Evolutionary conservation across 2,797 vertebrate genomes (phyloP), one percentile per base, ranked within the genome.

Genomic region (Heteromormyrus szaboi): DNA sequence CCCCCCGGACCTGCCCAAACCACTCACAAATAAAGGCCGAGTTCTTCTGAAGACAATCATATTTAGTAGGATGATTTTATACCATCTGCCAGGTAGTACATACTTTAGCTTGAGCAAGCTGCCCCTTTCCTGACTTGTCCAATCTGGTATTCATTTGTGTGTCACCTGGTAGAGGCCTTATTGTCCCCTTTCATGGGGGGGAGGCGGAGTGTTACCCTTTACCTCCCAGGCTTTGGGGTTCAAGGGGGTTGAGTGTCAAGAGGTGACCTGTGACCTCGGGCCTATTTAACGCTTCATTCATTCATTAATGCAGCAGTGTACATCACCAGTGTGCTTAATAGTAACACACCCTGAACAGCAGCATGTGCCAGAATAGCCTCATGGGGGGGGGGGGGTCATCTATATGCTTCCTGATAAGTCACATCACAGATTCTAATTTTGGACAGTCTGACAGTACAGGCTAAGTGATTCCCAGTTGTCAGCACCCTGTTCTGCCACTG

Each of bases 31-130:
- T 14, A 92, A 94, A 93, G 54, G 79, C 91, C 62, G 92, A 93
- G 93, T 51, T 41, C 94, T 95, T 96, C 96, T 96, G 96, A 97
- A 97, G 97, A 98, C 97, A 98, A 98, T 98, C 97, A 97, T 95
- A 94, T 96, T 95, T 96, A 95, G 96, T 95, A 92, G 94, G 95
- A 96, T 96, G 94, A 94, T 95, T 96, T 95, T 92, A 87, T 93
- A 94, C 95, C 95, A 89, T 89, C 92, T 90, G 93, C 93, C 95
- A 90, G 96, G 93, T 93, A 91, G 92, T 94, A 95, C 95, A 93
- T 93, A 93, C 96, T 94, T 90, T 92, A 91, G 90, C 95, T 92
- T 89, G 93, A 85, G 93, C 93, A 90, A 88, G 92, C 94, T 95
- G 93, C 94, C 94, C 91, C 87, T 54, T 22, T 14, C 79, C 54